Evolutionary conservation across 2,888 invertebrate species (phyloP), one percentile per base, ranked within the genome.

Genomic region (Nomada ferruginata): DNA sequence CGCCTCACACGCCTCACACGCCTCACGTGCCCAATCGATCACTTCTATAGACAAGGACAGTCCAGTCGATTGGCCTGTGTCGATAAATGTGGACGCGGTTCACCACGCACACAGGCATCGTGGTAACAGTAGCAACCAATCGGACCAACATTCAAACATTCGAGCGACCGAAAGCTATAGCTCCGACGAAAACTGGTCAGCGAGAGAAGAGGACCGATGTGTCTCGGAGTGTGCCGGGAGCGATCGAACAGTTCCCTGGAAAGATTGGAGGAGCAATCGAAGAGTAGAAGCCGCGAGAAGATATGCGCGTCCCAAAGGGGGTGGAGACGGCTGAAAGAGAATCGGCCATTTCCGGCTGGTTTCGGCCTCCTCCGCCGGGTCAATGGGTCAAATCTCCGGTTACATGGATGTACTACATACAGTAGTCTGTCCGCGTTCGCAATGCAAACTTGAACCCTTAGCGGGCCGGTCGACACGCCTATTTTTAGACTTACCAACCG

Each of bases 361-460:
- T 90, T 93, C 93, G 93, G 89, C 42, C 66, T 63, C 71, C 84
- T 86, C 80, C 93, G 93, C 83, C 90, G 88, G 93, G 93, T 93
- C 93, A 93, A 92, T 93, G 91, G 93, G 93, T 93, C 93, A 93
- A 91, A 93, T 92, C 90, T 89, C 88, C 87, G 85, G 89, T 89
- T 88, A 89, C 87, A 91, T 87, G 91, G 90, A 90, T 91, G 89
- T 89, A 60, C 36, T 26, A 2, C 26, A 2, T 26, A 26, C 26
- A 26, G 26, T 47, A 78, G 89, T 87, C 84, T 83, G 81, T 87
- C 82, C 86, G 85, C 89, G 86, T 90, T 89, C 88, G 90, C 90
- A 90, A 91, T 89, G 91, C 90, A 92, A 92, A 92, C 91, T 92
- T 90, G 87, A 88, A 85, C 76, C 83, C 70, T 79, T 72, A 53